These are phyloP conservation scores for Diloba caeruleocephala DNA, from an alignment of 2,888 invertebrate species.

Conservation along the genomic window DNA sequence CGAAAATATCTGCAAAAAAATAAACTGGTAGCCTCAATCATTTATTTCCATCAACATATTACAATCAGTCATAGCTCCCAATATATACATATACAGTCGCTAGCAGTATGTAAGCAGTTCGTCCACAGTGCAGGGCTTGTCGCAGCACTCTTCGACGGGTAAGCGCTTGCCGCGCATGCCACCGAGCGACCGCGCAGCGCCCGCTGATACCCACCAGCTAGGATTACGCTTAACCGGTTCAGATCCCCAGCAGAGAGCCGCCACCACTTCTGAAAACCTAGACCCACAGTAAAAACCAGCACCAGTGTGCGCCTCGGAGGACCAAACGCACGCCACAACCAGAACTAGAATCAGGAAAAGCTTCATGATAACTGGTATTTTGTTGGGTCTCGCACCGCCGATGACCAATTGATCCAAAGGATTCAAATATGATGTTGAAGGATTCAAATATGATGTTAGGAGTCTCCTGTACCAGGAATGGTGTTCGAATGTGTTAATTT, in stretches of 20 bases:
- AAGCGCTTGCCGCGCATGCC: constrained; percentile 39
- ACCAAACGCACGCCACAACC: constrained; percentile 5
- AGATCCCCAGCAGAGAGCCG: constrained; percentile 10
- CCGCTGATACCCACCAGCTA: constrained; percentile 25
- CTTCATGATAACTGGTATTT: constrained; percentile 20
- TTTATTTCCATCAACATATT: constrained; percentile 8
- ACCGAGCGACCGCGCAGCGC: constrained; percentile 8
- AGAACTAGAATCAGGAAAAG: constrained; percentile 17
- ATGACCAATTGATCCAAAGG: background rate
- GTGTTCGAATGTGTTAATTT: constrained; percentile 19
- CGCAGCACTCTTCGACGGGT: no score
- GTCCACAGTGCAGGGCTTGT: no score
- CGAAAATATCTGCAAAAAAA: no score
- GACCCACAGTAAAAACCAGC: constrained; percentile 23
- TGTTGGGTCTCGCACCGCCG: background rate
- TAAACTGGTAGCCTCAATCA: background rate
- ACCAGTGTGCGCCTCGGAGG: constrained; percentile 16
- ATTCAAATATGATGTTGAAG: background rate
- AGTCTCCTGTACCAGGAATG: background rate
- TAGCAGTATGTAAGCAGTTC: constrained; percentile 54
- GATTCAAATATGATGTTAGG: no score
- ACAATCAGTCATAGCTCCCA: background rate
- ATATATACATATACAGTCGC: background rate
- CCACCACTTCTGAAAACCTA: constrained; percentile 10
- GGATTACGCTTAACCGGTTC: constrained; percentile 23